These are phyloP conservation scores for Aphidius gifuensis DNA, from an alignment of 1,140 invertebrate species.

Conservation along the genomic window DNA sequence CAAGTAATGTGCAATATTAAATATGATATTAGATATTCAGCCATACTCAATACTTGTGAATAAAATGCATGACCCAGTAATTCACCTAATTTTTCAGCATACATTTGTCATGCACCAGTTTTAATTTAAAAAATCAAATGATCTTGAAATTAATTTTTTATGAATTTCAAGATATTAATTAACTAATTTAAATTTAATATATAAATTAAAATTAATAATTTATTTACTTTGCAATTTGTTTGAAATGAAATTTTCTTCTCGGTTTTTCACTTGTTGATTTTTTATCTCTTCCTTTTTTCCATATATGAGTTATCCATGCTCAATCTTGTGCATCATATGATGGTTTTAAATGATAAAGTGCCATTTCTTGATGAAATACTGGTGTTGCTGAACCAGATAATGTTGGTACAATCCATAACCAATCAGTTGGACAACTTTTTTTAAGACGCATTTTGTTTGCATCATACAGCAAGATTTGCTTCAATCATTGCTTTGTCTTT, in stretches of 20 bases:
- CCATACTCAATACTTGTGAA: conserved; percentile 87
- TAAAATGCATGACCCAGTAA: conserved; percentile 93
- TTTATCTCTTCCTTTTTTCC: conserved; percentile 79
- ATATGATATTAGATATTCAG: conserved; percentile 93
- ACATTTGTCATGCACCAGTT: conserved; percentile 92
- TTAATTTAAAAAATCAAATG: conserved; percentile 62
- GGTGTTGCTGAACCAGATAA: conserved; percentile 85
- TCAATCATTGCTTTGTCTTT: conserved; percentile 91
- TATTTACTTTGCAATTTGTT: conserved; percentile 84
- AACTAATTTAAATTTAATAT: too few species aligned
- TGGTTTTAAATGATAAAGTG: conserved; percentile 84
- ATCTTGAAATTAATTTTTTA: conserved; percentile 11
- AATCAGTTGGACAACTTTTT: conserved; percentile 92
- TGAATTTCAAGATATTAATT: conserved; percentile 19
- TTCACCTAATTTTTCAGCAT: conserved; percentile 85
- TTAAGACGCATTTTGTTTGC: conserved; percentile 88
- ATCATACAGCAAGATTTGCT: conserved; percentile 86
- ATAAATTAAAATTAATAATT: background rate
- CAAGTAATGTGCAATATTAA: conserved; percentile 86
- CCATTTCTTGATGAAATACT: conserved; percentile 96
- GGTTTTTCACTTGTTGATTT: conserved; percentile 68
- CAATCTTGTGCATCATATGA: conserved; percentile 89
- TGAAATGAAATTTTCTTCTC: conserved; percentile 91
- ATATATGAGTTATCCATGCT: conserved; percentile 88
- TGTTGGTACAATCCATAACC: conserved; percentile 96